Conservation (phyloP, 2,113 vertebrate genomes). For the Phycodurus eques region DNA sequence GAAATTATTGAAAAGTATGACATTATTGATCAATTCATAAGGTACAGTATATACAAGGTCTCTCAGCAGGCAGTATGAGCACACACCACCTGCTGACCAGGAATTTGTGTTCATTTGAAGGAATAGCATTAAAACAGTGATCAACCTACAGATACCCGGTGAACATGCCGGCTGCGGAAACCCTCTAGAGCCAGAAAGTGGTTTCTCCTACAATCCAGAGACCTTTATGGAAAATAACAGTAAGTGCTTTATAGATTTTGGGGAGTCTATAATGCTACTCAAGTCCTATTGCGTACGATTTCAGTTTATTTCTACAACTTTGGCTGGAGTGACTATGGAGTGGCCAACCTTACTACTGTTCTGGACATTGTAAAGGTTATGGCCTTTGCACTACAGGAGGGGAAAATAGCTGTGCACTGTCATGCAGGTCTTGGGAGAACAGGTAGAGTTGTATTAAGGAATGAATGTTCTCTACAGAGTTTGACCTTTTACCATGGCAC, state of each 20-base stretch:
- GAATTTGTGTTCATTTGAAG: conserved; percentile 60
- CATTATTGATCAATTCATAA: conserved; percentile 87
- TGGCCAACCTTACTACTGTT: conserved; percentile 83
- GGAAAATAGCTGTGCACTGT: conserved; percentile 88
- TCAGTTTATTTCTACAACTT: conserved; percentile 97
- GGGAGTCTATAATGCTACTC: not conserved
- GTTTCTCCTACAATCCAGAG: conserved; percentile 90
- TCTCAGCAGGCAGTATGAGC: not conserved
- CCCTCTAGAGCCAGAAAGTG: conserved; percentile 85
- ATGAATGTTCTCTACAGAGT: not conserved
- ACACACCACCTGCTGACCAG: conserved; percentile 6
- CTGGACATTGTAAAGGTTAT: conserved; percentile 94
- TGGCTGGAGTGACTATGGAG: conserved; percentile 91
- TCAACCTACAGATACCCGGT: conserved; percentile 92
- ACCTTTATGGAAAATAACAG: conserved; percentile 92
- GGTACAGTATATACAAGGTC: conserved; percentile 63
- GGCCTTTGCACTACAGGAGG: conserved; percentile 89
- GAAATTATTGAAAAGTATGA: conserved; percentile 86
- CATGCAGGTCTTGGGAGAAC: conserved; percentile 92
- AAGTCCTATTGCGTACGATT: conserved; percentile 15
- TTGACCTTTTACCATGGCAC: not conserved
- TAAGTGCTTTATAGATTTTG: conserved; percentile 66
- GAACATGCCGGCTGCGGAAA: conserved; percentile 91
- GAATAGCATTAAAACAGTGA: conserved; percentile 84
- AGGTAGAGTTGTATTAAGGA: conserved; percentile 69